Base-by-base conservation (phyloP, 2,797 vertebrate genomes). In the Spheniscus humboldti region DNA sequence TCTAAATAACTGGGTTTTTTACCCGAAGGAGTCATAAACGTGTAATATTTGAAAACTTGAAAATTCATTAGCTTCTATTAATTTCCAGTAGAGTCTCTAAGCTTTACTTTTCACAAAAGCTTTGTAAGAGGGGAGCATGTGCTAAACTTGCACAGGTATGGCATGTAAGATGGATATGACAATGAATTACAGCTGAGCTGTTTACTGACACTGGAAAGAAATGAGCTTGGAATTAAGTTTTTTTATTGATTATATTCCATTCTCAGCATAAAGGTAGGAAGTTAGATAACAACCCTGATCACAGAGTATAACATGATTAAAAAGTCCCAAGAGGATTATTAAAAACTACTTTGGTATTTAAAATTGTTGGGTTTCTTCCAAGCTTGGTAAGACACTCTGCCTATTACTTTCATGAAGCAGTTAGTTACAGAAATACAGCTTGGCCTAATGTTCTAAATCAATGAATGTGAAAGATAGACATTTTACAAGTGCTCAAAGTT, bases 291-390 rank as follows among this genome's bases (percentile, higher is more conserved):
- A 93, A 60, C 23, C 18, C 45, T 67, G 73, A 92, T 96, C 91
- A 94, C 66, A 78, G 93, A 95, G 20, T 86, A 88, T 48, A 90
- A 60, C 57, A 88, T 66, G 89, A 96, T 88, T 66, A 94, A 98
- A 92, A 93, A 55, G 48, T 94, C 94, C 72, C 95, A 41, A 84
- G 93, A 92, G 90, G 16, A 93, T 78, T 86, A 77, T 96, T 95
- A 92, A 96, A 85, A 95, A 94, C 47, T 81, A 91, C 80, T 94
- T 96, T 39, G 67, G 52, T 95, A 92, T 95, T 97, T 97, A 68
- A 92, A 96, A 88, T 88, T 35, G 35, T 39, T 98, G 92, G 62
- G 91, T 69, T 95, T 81, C 84, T 86, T 98, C 97, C 97, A 97
- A 96, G 74, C 72, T 87, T 37, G 11, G 43, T 95, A 82, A 88